Conservation (phyloP, 2,797 vertebrate species). For the Setipinna tenuifilis region DNA sequence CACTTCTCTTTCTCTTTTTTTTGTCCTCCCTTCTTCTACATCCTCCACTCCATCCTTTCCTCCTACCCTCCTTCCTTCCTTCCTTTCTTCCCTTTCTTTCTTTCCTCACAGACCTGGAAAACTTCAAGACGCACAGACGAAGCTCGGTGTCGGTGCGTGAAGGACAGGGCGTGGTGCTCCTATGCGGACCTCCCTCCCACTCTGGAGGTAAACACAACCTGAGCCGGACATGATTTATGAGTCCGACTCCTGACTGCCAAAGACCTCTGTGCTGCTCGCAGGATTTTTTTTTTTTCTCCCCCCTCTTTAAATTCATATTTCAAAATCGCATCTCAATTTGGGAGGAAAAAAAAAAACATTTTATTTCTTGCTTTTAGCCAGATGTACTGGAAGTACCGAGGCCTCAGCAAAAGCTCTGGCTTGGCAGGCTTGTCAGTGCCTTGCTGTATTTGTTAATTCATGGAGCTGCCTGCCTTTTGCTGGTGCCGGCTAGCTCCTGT, state of each 20-base stretch:
- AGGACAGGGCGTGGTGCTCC: conserved; percentile 94
- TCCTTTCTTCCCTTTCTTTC: not conserved
- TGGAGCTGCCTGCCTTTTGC: not conserved
- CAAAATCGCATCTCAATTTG: conserved; percentile 18
- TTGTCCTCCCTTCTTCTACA: not conserved
- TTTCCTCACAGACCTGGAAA: conserved; percentile 85
- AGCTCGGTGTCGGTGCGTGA: conserved; percentile 91
- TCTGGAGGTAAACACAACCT: conserved; percentile 84
- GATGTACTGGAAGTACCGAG: not conserved
- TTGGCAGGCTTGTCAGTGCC: conserved; percentile 4
- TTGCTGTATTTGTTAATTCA: not conserved
- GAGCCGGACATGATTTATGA: conserved; percentile 18
- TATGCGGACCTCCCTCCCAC: conserved; percentile 91
- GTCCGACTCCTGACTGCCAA: not conserved
- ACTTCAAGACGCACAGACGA: conserved; percentile 89
- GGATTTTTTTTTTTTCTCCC: not conserved
- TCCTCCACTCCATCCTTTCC: not conserved
- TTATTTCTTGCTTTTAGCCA: not conserved
- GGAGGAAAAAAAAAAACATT: not conserved
- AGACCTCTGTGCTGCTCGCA: not conserved
- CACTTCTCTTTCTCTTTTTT: not conserved
- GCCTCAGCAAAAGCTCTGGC: not conserved
- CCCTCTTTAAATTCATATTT: not conserved
- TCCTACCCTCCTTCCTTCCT: not conserved
- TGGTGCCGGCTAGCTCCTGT: not conserved